Evolutionary conservation across 1,140 invertebrate genomes (phyloP).

Genomic region (Luehdorfia chinensis): DNA sequence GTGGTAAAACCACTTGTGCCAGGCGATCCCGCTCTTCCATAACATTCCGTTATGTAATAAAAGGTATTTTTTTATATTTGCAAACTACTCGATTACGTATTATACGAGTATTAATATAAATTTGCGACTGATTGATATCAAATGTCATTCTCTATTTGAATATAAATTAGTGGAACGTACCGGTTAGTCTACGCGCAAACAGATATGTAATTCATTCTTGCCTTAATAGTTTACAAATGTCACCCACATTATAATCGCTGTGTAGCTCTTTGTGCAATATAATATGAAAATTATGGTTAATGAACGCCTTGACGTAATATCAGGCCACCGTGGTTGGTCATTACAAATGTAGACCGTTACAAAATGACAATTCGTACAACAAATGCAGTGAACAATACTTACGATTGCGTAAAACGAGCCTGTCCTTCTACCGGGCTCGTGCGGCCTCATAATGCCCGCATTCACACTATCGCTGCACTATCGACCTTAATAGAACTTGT

Average conservation of each 20-base stretch:
- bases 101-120: too few relatives aligned
- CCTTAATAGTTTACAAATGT: conserved; percentile 21
- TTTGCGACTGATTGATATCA: too few relatives aligned
- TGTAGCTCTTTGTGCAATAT: conserved; percentile 31
- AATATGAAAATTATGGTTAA: conserved; percentile 31
- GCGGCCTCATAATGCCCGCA: conserved; percentile 28
- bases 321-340: conserved; percentile 31
- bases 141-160: not conserved
- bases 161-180: not conserved
- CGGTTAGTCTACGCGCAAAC: not conserved
- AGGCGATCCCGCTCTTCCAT: too few relatives aligned
- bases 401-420: conserved; percentile 30
- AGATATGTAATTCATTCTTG: conserved; percentile 21
- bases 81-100: too few relatives aligned
- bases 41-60: too few relatives aligned
- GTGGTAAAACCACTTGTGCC: too few relatives aligned
- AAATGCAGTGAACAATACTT: conserved; percentile 32
- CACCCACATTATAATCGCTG: conserved; percentile 21
- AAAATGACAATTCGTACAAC: conserved; percentile 32
- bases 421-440: conserved; percentile 28
- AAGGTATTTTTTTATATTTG: too few relatives aligned
- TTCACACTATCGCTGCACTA: conserved; percentile 20
- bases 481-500: conserved; percentile 22
- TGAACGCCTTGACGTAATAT: conserved; percentile 30
- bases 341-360: conserved; percentile 37